Evolutionary conservation across 2,113 vertebrate genomes (phyloP).

Genomic region (Podiceps cristatus): DNA sequence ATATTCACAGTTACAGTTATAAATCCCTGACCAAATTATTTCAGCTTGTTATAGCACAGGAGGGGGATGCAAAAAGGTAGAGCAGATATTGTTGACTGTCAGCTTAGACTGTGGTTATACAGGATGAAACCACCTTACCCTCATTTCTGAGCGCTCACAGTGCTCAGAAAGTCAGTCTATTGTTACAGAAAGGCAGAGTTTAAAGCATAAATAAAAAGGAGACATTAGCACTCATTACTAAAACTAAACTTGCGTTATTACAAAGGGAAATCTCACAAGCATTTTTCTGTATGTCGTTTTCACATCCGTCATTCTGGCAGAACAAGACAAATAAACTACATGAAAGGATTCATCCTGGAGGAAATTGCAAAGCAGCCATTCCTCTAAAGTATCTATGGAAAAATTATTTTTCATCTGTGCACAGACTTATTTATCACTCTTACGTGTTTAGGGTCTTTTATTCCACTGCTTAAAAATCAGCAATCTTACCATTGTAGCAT

Average conservation of each 20-base stretch:
- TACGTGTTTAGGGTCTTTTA: accelerated
- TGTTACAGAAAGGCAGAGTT: neutral
- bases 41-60: neutral
- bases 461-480: neutral
- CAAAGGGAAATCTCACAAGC: neutral
- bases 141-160: neutral
- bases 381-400: neutral
- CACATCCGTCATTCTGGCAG: accelerated
- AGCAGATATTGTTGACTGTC: neutral
- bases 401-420: neutral
- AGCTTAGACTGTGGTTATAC: neutral
- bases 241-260: neutral
- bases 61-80: neutral
- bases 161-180: neutral
- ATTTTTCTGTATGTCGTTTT: neutral
- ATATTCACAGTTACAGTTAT: neutral
- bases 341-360: neutral
- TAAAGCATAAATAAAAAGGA: neutral
- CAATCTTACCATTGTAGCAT: neutral
- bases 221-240: neutral
- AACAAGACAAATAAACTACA: neutral
- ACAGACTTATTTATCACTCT: neutral
- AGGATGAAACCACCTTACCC: neutral
- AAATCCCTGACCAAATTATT: neutral
- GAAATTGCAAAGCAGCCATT: neutral